Base-by-base conservation (phyloP, 2,797 vertebrate genomes). In the Parotocinclus haroldoi region DNA sequence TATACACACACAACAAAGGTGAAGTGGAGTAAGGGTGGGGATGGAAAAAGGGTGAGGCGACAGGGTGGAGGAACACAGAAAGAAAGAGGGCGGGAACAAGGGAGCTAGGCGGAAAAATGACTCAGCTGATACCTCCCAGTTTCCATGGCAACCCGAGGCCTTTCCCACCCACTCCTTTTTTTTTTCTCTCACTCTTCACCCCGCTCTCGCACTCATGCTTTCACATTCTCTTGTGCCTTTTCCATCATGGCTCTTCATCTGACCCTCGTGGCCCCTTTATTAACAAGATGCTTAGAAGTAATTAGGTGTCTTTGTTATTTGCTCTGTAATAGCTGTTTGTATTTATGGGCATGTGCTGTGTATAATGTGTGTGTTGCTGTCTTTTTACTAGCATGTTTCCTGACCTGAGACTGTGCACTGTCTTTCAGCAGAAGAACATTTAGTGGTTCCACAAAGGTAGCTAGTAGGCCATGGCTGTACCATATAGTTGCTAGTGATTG, bases 61-160 rank as follows among this genome's bases (percentile, higher is more conserved):
- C 39, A 66, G 76, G 66, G 75, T 57, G 77, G 73, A 76, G 76
- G 62, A 68, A 49, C 14, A 56, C 38, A 67, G 45, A 49, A 58
- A 53, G 12, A 44, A 9, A 10, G 81, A 78, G 73, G 77, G 85
- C 11, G 62, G 71, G 75, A 82, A 78, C 76, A 72, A 76, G 83
- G 79, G 79, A 80, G 79, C 67, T 17, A 51, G 72, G 78, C 74
- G 83, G 78, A 81, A 86, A 87, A 84, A 83, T 74, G 63, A 88
- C 85, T 88, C 86, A 89, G 84, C 84, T 84, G 87, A 87, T 84
- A 82, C 80, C 83, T 86, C 87, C 83, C 84, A 87, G 90, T 91
- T 92, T 87, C 88, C 87, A 89, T 91, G 84, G 82, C 76, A 89
- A 90, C 89, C 36, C 27, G 40, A 81, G 84, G 83, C 84, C 85